Conservation (phyloP, 2,797 vertebrate genomes). For the Gorsachius magnificus region DNA sequence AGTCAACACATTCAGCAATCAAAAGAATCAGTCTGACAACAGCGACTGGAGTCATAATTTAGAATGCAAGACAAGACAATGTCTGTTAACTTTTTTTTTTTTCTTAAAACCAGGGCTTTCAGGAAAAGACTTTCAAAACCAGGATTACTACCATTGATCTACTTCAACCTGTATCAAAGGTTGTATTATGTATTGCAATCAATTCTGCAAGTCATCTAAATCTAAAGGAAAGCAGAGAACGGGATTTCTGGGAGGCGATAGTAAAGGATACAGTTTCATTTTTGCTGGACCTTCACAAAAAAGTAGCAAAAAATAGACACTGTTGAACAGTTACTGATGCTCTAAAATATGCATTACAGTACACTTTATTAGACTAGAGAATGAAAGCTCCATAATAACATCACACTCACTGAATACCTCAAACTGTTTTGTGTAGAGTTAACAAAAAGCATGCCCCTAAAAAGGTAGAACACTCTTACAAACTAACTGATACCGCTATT, state of each 20-base stretch:
- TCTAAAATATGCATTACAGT: neutral
- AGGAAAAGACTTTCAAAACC: neutral
- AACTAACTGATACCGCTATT: neutral
- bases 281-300: neutral
- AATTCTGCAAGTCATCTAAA: neutral
- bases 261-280: neutral
- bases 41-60: neutral
- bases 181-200: neutral
- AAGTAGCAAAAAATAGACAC: neutral
- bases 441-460: neutral
- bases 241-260: neutral
- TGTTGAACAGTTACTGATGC: neutral
- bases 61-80: neutral
- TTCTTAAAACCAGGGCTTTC: neutral
- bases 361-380: neutral
- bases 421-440: neutral
- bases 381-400: neutral
- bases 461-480: neutral
- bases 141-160: neutral
- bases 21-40: neutral
- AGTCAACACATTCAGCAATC: neutral
- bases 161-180: neutral
- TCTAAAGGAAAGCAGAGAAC: neutral
- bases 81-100: neutral
- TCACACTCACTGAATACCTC: neutral